phyloP scores from a whole-genome alignment of 2,888 invertebrate species.

The Himalopsyche kuldschensis region DNA sequence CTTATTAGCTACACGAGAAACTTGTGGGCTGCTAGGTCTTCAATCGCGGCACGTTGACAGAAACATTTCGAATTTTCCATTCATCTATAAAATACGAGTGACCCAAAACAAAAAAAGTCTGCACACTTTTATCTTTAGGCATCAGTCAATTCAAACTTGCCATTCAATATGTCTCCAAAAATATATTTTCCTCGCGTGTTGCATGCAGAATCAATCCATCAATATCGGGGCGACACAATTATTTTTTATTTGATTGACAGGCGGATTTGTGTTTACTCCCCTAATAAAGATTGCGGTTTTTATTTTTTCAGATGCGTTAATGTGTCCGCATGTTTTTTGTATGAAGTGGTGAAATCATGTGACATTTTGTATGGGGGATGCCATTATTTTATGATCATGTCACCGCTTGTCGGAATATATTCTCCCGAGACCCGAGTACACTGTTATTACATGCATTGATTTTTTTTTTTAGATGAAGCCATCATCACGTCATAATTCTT shows the following conservation, averaged over 20 bases:
- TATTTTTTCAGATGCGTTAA: not conserved
- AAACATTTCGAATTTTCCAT: too few relatives aligned
- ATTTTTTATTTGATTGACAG: not conserved
- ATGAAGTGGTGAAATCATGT: not conserved
- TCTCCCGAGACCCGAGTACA: not conserved
- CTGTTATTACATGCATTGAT: not conserved
- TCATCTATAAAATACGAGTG: too few relatives aligned
- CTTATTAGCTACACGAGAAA: too few relatives aligned
- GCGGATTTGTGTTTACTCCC: not conserved
- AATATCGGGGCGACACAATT: not conserved
- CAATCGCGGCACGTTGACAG: too few relatives aligned
- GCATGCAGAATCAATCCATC: too few relatives aligned
- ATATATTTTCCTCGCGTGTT: too few relatives aligned
- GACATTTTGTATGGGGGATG: not conserved
- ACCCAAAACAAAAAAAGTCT: too few relatives aligned
- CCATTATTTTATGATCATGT: not conserved
- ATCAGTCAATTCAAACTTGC: too few relatives aligned
- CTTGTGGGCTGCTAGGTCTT: too few relatives aligned
- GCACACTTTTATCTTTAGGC: too few relatives aligned
- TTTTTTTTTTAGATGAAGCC: not conserved
- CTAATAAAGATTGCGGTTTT: not conserved
- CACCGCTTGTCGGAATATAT: not conserved
- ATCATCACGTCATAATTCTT: too few relatives aligned
- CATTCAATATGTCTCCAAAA: too few relatives aligned
- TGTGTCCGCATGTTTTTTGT: not conserved